Evolutionary conservation across 2,797 vertebrate species (phyloP).

Genomic region (Hippopotamyrus pictus): DNA sequence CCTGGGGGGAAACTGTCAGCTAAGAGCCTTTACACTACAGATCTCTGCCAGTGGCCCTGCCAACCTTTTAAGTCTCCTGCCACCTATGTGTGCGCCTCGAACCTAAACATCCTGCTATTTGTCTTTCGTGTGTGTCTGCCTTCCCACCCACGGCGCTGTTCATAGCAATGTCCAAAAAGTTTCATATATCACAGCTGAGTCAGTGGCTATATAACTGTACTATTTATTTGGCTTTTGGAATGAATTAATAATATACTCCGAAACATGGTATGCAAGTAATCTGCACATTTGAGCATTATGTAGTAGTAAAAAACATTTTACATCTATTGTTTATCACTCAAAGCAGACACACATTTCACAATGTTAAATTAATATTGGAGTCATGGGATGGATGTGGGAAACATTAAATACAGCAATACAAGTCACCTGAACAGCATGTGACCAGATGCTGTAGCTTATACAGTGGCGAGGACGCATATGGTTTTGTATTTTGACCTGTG

Average conservation of each 20-base stretch:
- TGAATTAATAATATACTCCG: not conserved
- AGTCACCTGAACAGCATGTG: not conserved
- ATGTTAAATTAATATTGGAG: not conserved
- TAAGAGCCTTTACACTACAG: not conserved
- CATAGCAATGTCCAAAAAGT: not conserved
- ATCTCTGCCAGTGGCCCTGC: not conserved
- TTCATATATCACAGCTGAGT: not conserved
- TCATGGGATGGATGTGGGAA: not conserved
- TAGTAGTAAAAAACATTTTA: not conserved
- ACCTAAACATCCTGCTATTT: constrained; percentile 5
- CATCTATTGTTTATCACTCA: not conserved
- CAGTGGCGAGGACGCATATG: not conserved
- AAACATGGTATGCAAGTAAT: not conserved
- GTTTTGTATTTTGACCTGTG: not conserved
- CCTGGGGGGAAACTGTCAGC: constrained; percentile 15
- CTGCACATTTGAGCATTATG: not conserved
- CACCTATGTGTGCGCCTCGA: constrained; percentile 13
- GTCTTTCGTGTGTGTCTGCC: not conserved
- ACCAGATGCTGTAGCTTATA: not conserved
- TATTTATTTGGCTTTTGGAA: not conserved
- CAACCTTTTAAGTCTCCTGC: constrained; percentile 6
- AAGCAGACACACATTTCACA: not conserved
- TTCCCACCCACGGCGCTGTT: not conserved
- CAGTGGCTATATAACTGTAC: not conserved
- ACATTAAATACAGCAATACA: not conserved